Evolutionary conservation across 2,797 vertebrate genomes (phyloP), one percentile per base, ranked within the genome.

Genomic region (Epinephelus malabaricus): DNA sequence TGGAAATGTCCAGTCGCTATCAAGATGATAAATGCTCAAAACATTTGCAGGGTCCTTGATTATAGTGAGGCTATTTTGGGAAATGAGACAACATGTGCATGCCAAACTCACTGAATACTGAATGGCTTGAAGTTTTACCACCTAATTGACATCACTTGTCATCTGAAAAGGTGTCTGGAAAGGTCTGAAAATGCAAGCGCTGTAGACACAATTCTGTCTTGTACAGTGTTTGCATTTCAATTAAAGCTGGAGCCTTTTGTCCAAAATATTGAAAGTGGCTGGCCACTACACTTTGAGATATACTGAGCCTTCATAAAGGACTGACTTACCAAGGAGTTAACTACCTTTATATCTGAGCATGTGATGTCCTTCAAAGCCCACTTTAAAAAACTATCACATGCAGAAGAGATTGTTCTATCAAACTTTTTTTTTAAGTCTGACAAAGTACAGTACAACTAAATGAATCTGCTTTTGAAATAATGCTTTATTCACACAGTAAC

Each of bases 21-120:
- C 21, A 54, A 61, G 50, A 64, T 13, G 27, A 67, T 61, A 27
- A 77, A 74, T 43, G 9, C 53, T 67, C 5, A 15, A 54, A 25
- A 21, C 43, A 12, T 53, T 68, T 54, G 4, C 65, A 60, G 50
- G 25, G 25, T 60, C 18, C 21, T 75, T 62, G 25, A 76, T 77
- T 69, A 21, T n/a, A 62, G n/a, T 56, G 19, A 34, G 63, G 27
- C 54, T 76, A 40, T 83, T 82, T 79, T 21, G 65, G 45, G 65
- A 69, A 70, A 61, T 70, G 21, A 69, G 47, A 58, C 21, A 62
- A 59, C 58, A 47, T 19, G 3, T 45, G 54, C 12, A 4, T 47
- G 14, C 14, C 25, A 18, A 18, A 34, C n/a, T 55, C 47, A 19
- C 11, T 40, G 59, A 54, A 60, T 15, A 68, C n/a, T 51, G 43